Evolutionary conservation across 2,888 invertebrate species (phyloP).

Genomic region (Cantharis lateralis): DNA sequence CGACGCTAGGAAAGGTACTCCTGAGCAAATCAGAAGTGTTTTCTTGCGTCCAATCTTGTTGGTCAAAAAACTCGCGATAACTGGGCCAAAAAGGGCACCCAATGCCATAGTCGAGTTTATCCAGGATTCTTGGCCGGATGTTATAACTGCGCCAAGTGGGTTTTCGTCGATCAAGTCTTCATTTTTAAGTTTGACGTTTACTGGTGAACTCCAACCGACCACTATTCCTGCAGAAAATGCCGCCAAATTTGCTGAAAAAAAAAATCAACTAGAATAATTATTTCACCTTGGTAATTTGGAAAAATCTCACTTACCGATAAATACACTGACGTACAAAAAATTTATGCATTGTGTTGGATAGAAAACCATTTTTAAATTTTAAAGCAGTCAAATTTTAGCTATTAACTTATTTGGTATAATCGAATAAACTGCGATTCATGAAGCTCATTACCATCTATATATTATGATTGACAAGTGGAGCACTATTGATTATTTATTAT

Average conservation of each 20-base stretch:
- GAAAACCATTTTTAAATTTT: too few species aligned
- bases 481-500: too few species aligned
- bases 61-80: conserved; percentile 70
- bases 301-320: background rate
- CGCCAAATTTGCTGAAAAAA: conserved; percentile 50
- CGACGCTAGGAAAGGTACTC: conserved; percentile 68
- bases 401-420: too few species aligned
- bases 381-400: too few species aligned
- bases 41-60: conserved; percentile 72
- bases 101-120: conserved; percentile 59
- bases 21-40: conserved; percentile 65
- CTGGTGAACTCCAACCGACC: conserved; percentile 58
- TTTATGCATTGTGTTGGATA: too few species aligned
- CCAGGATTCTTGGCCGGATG: conserved; percentile 57
- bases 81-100: conserved; percentile 66
- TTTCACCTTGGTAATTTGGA: too few species aligned
- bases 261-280: too few species aligned
- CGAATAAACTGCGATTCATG: too few species aligned
- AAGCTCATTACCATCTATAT: too few species aligned
- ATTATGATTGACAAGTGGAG: too few species aligned
- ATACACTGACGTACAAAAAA: too few species aligned
- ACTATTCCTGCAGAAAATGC: conserved; percentile 57
- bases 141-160: conserved; percentile 48
- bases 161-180: conserved; percentile 27
- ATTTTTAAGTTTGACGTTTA: conserved; percentile 47